Evolutionary conservation across 2,113 vertebrate genomes (phyloP).

Genomic region (Dipodomys spectabilis): DNA sequence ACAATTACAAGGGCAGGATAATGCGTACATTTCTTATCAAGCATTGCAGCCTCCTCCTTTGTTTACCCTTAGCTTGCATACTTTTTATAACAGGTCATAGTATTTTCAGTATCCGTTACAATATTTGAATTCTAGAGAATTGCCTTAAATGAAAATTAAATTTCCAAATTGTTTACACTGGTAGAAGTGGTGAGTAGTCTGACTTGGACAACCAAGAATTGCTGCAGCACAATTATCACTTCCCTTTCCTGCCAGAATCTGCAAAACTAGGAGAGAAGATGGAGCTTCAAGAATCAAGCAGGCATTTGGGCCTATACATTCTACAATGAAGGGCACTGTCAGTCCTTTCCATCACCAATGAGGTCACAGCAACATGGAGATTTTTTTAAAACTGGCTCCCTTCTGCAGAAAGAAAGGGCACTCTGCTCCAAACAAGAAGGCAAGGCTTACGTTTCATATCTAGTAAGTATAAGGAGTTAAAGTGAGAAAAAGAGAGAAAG

Average conservation of each 20-base stretch:
- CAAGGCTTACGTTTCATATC: background rate
- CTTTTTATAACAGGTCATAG: background rate
- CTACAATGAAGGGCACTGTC: background rate
- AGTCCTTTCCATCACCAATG: background rate
- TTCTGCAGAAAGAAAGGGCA: background rate
- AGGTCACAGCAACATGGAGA: background rate
- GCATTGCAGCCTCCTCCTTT: too few species aligned
- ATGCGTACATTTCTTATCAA: too few species aligned
- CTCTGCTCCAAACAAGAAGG: background rate
- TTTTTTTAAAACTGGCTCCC: background rate
- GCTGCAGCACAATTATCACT: background rate
- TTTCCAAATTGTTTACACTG: background rate
- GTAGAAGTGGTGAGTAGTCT: slow-evolving; percentile 1
- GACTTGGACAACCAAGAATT: background rate
- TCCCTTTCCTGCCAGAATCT: background rate
- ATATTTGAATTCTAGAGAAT: slow-evolving; percentile 19
- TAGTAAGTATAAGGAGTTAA: background rate
- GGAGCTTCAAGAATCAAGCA: background rate
- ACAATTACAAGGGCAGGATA: too few species aligned
- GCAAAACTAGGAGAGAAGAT: background rate
- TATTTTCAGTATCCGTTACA: slow-evolving; percentile 1
- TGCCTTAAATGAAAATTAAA: slow-evolving; percentile 31
- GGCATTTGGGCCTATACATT: background rate
- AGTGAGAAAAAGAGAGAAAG: background rate
- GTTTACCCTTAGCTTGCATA: background rate